Base-by-base conservation (phyloP, 2,797 vertebrate genomes). In the Dicrostonyx torquatus region DNA sequence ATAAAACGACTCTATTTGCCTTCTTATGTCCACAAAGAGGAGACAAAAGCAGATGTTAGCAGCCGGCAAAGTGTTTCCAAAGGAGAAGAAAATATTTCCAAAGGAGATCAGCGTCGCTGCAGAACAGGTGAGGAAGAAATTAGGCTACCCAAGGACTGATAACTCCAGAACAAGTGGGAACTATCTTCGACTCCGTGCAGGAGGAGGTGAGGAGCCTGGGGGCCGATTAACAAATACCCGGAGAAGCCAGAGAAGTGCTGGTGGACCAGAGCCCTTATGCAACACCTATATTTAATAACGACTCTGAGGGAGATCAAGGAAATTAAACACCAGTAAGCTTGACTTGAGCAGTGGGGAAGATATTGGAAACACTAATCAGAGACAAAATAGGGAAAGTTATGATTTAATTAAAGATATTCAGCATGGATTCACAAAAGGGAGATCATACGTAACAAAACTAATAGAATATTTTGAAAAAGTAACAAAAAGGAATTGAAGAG, bases 391-490 rank as follows among this genome's bases (percentile, higher is more conserved):
- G 96, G 97, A 97, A 98, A 98, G 98, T 98, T 98, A 98, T 98
- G 98, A 98, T 98, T 98, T 98, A 98, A 98, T 98, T 98, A 98
- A 98, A 98, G 98, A 98, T 98, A 98, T 98, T 98, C 98, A 98
- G 98, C 98, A 98, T 96, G 98, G 98, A 98, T 98, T 98, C 98
- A 98, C 98, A 98, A 98, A 98, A 98, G 97, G 98, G 98, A 98
- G 97, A 97, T 98, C 98, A 98, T 97, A 98, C 60, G 78, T 98
- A 98, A 98, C 98, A 98, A 98, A 98, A 98, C 97, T 98, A 98
- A 98, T 97, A 98, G 98, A 98, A 98, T 98, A 98, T 98, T 98
- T 97, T 97, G 78, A 91, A 73, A 93, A 97, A 97, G 94, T 97
- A 94, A 97, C 97, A 97, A 97, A 96, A 97, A 98, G 97, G 96